Base-by-base conservation (phyloP, 1,140 invertebrate species). In the Lordiphosa clarofinis region DNA sequence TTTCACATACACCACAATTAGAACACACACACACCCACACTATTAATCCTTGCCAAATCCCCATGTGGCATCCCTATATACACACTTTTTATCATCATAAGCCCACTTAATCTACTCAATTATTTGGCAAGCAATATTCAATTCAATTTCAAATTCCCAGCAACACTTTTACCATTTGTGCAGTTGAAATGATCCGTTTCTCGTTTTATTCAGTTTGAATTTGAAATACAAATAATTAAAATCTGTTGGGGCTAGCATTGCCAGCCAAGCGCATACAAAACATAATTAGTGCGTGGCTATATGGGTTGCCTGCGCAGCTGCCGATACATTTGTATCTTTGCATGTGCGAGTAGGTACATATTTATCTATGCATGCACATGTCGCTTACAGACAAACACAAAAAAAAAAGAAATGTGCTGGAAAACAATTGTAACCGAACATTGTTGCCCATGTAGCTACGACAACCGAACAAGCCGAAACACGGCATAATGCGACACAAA, bases 401-500 rank as follows among this genome's bases (percentile, higher is more conserved):
- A 50, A 42, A 46, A 19, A 19, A 15, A 15, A 15, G n/a, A 44
- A 50, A 55, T 56, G 44, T n/a, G 1, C 33, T 49, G 49, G 42
- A 47, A 72, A 68, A 66, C 76, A 79, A 81, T 81, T 81, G 75
- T 61, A 61, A 47, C 42, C 58, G 59, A 79, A 70, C 79, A 76
- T 79, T 82, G 67, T 68, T 75, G 76, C 33, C 76, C 76, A 81
- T 81, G 75, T 71, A 82, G 75, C 72, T 72, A 81, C 75, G 76
- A 82, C 76, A 74, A 66, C 57, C 56, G 55, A 55, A 58, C 63
- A 68, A 68, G 55, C 64, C 63, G 15, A 68, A 69, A 69, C 65
- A 69, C 68, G 70, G 72, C 76, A 81, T 81, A 81, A 81, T 81
- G 76, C 67, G 75, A 81, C 75, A 81, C 75, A 81, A 72, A 72